Conservation (phyloP, 2,797 vertebrate genomes). For the Hydrophis major region DNA sequence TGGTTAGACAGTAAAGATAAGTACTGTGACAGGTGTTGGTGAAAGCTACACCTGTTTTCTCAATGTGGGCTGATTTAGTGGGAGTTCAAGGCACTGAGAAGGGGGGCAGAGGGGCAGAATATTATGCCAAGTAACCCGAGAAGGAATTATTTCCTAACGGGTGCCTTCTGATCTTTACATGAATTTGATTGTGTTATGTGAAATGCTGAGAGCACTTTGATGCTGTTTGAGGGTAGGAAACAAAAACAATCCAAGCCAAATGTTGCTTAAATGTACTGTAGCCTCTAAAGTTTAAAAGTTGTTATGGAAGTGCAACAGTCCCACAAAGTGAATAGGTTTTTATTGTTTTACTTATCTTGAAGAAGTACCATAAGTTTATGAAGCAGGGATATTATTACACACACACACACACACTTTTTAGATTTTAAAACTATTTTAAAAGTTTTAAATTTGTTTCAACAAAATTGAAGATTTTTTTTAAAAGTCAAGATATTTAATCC, state of each 20-base stretch:
- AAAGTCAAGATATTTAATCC: neutral
- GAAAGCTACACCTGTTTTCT: constrained; percentile 60
- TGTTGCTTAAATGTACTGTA: constrained; percentile 10
- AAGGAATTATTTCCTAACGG: constrained; percentile 54
- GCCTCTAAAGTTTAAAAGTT: neutral
- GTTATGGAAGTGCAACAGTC: neutral
- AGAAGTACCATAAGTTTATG: neutral
- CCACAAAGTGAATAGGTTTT: neutral
- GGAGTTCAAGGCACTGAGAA: constrained; percentile 52
- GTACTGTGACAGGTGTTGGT: constrained; percentile 48
- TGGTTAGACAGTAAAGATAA: constrained; percentile 27
- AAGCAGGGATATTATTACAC: neutral
- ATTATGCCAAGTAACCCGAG: constrained; percentile 66
- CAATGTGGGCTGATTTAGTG: constrained; percentile 54
- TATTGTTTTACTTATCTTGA: neutral
- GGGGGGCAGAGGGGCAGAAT: neutral
- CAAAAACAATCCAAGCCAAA: constrained; percentile 19
- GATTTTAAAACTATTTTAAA: neutral
- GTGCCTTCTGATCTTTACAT: constrained; percentile 59
- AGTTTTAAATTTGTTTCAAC: neutral
- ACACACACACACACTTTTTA: neutral
- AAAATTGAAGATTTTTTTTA: neutral
- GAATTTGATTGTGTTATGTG: constrained; percentile 24
- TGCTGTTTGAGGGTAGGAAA: neutral
- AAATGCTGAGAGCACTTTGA: constrained; percentile 4